Conservation (phyloP, 2,888 invertebrate genomes). For the Athalia cordata region DNA sequence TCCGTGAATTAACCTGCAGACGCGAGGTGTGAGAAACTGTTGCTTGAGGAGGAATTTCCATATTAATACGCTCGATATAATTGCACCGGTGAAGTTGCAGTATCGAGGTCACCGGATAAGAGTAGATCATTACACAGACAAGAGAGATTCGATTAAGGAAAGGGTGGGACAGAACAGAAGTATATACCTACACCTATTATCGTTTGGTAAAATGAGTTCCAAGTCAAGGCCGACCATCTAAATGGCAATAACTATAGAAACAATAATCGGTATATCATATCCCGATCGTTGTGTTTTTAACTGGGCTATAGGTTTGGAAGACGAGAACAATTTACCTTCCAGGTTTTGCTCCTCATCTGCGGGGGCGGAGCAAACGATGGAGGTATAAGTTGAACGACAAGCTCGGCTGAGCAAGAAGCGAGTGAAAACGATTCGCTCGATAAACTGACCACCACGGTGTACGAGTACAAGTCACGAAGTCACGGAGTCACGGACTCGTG, state of each 20-base stretch:
- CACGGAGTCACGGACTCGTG: slow-evolving; percentile 37
- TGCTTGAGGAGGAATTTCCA: too few species aligned
- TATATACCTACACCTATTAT: too few species aligned
- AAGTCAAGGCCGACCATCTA: slow-evolving; percentile 16
- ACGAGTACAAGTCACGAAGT: neutral
- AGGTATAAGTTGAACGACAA: neutral
- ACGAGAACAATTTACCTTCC: slow-evolving; percentile 9
- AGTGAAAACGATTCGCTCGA: slow-evolving; percentile 41
- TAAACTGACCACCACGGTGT: slow-evolving; percentile 31
- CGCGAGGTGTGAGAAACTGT: too few species aligned
- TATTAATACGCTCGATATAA: too few species aligned
- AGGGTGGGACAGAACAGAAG: too few species aligned
- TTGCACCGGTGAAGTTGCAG: too few species aligned
- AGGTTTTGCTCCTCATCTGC: neutral
- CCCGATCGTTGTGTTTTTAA: neutral
- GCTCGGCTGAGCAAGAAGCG: neutral
- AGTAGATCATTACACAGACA: too few species aligned
- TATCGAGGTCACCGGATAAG: too few species aligned
- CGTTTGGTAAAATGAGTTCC: slow-evolving; percentile 18
- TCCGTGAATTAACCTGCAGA: too few species aligned
- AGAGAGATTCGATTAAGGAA: too few species aligned
- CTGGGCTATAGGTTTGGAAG: neutral
- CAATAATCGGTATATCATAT: neutral
- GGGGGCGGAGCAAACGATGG: neutral
- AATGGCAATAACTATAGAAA: slow-evolving; percentile 15